Evolutionary conservation across 2,113 vertebrate genomes (phyloP).

Genomic region (Clinocottus analis): DNA sequence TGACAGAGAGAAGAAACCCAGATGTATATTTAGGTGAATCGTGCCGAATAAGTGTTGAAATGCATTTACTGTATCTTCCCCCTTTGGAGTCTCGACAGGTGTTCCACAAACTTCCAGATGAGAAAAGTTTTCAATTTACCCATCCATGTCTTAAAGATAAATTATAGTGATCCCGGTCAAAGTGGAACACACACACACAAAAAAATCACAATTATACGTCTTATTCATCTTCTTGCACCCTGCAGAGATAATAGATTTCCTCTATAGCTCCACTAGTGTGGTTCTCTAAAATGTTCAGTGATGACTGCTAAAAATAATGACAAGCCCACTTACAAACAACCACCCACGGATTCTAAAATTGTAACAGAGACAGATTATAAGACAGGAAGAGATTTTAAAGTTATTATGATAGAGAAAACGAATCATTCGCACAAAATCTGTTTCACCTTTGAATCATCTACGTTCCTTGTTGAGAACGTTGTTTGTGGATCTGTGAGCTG

Average conservation of each 20-base stretch:
- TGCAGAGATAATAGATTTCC: slow-evolving; percentile 6
- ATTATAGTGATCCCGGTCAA: neutral
- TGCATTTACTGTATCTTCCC: neutral
- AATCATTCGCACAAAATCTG: neutral
- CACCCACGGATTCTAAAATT: slow-evolving; percentile 25
- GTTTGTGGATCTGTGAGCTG: neutral
- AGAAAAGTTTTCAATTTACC: neutral
- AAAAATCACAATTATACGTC: slow-evolving; percentile 2
- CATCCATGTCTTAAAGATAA: neutral
- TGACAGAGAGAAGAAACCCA: neutral
- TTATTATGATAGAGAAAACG: neutral
- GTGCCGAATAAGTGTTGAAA: neutral
- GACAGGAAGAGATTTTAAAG: neutral
- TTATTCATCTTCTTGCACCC: neutral
- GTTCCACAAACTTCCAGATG: neutral
- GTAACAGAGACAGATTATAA: slow-evolving; percentile 13
- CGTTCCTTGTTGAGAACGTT: neutral
- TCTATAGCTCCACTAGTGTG: neutral
- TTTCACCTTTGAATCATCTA: neutral
- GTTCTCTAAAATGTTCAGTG: slow-evolving; percentile 3
- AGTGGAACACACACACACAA: neutral
- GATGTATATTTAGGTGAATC: neutral
- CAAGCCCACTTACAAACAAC: slow-evolving; percentile 9
- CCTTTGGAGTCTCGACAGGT: neutral
- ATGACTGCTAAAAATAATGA: slow-evolving; percentile 32